phyloP scores from a whole-genome alignment of 1,140 invertebrate species.

The Bombus waltoni region DNA sequence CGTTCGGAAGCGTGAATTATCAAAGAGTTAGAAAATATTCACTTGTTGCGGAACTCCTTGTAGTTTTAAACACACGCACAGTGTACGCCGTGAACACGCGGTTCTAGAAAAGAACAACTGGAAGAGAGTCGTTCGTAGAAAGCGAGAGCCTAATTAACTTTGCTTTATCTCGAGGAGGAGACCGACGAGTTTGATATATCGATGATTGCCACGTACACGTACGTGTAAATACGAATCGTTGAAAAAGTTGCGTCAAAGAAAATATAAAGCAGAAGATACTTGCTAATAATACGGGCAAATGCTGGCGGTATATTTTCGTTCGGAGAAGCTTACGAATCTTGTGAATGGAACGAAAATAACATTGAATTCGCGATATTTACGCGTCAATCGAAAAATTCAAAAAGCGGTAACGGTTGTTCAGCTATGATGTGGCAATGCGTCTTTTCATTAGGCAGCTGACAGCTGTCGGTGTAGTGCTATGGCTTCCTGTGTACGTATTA shows the following conservation, averaged over 20 bases:
- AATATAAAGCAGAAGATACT: neutral
- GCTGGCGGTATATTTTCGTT: neutral
- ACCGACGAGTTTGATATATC: neutral
- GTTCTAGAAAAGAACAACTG: too few species aligned
- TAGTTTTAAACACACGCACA: too few species aligned
- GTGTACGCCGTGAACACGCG: too few species aligned
- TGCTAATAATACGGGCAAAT: neutral
- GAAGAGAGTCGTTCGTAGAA: neutral
- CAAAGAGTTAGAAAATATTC: too few species aligned
- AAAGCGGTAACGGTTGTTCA: conserved; percentile 13
- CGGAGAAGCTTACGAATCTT: neutral
- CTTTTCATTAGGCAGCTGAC: conserved; percentile 19
- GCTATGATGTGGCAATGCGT: neutral
- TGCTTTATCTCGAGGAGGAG: neutral
- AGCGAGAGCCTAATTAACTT: neutral
- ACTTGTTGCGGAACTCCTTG: too few species aligned
- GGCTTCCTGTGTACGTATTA: conserved; percentile 16
- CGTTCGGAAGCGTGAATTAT: neutral
- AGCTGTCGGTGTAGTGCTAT: conserved; percentile 1
- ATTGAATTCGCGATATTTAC: neutral
- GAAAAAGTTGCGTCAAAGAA: neutral
- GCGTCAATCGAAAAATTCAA: neutral
- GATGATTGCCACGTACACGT: neutral
- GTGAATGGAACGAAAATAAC: neutral
- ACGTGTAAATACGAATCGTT: too few species aligned